These are phyloP conservation scores for Pectinophora gossypiella DNA, from an alignment of 1,140 invertebrate species.

Conservation along the genomic window DNA sequence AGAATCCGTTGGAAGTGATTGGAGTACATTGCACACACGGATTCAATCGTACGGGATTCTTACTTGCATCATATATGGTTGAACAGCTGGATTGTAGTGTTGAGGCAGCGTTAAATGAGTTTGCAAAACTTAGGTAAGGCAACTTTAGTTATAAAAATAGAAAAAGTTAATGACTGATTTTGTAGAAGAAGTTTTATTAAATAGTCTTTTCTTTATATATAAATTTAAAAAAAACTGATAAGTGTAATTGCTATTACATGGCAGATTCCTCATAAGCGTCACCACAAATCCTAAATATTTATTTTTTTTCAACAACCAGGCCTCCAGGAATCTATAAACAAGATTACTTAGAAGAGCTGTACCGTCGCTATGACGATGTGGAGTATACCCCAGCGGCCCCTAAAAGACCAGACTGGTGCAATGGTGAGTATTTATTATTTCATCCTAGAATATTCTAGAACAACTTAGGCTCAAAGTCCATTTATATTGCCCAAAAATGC, in stretches of 20 bases:
- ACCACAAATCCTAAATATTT: too few species aligned
- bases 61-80: conserved; percentile 94
- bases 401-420: conserved; percentile 88
- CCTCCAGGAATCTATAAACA: conserved; percentile 88
- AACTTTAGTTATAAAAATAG: too few species aligned
- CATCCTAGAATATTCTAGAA: too few species aligned
- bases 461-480: too few species aligned
- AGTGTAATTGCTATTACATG: too few species aligned
- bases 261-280: too few species aligned
- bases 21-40: conserved; percentile 99
- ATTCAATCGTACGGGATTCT: conserved; percentile 97
- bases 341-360: conserved; percentile 86
- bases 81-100: conserved; percentile 86
- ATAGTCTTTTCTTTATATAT: too few species aligned
- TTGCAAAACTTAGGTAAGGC: conserved; percentile 81
- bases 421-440: conserved; percentile 63
- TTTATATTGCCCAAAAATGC: too few species aligned
- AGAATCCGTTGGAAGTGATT: conserved; percentile 87
- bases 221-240: too few species aligned
- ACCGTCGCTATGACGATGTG: conserved; percentile 85
- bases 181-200: too few species aligned
- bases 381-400: conserved; percentile 85
- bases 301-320: conserved; percentile 47
- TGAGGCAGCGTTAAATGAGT: conserved; percentile 86
- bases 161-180: too few species aligned